Percentiles rank a stretch among this genome's conserved stretches.
phyloP scores from a whole-genome alignment of 2,113 vertebrate genomes.

The Haemorhous mexicanus region DNA sequence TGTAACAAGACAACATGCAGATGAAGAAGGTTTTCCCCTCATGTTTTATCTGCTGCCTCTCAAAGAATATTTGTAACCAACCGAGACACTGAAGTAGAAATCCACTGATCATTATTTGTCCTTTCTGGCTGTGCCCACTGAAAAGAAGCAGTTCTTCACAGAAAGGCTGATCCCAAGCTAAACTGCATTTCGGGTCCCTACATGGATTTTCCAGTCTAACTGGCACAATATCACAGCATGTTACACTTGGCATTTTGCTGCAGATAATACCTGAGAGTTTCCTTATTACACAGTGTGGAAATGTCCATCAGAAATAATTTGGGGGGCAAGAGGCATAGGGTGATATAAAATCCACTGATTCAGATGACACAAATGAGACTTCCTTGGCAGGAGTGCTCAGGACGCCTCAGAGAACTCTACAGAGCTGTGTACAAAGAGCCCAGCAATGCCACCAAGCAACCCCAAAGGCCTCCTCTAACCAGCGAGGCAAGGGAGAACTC shows the following conservation, averaged over 20 bases:
- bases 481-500: not conserved
- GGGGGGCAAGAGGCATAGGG: not conserved
- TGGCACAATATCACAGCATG: conserved; percentile 7
- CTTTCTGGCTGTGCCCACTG: conserved; percentile 50
- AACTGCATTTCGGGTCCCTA: conserved; percentile 51
- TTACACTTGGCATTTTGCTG: conserved; percentile 35
- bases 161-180: conserved; percentile 50
- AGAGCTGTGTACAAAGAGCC: not conserved
- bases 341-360: conserved; percentile 9
- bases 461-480: not conserved
- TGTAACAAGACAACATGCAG: conserved; percentile 51
- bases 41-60: conserved; percentile 39
- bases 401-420: not conserved
- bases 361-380: not conserved
- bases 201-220: conserved; percentile 33
- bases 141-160: conserved; percentile 52
- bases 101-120: conserved; percentile 43
- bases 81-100: conserved; percentile 12
- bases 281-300: conserved; percentile 2
- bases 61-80: conserved; percentile 45
- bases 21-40: conserved; percentile 44
- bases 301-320: conserved; percentile 26
- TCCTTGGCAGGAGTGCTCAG: not conserved
- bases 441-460: not conserved
- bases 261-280: conserved; percentile 35